These are phyloP conservation scores for Drosophila virilis DNA, from an alignment of 1,140 invertebrate genomes.

Conservation along the genomic window DNA sequence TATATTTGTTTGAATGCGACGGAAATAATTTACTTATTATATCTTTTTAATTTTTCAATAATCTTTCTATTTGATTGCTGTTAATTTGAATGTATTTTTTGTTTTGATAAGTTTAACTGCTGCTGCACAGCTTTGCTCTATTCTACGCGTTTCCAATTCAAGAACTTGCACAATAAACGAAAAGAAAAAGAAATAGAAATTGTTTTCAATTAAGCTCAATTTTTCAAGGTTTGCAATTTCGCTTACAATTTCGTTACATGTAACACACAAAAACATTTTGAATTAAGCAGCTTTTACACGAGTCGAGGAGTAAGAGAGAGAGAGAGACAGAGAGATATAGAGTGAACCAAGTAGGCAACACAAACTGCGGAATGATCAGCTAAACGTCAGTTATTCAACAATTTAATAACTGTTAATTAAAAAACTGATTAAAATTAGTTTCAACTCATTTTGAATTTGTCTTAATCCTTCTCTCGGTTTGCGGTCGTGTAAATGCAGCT, in stretches of 20 bases:
- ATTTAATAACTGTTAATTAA: neutral
- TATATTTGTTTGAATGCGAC: conserved; percentile 44
- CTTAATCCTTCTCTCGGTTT: conserved; percentile 1
- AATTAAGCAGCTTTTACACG: conserved; percentile 39
- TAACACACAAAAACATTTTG: conserved; percentile 30
- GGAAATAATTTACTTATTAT: conserved; percentile 51
- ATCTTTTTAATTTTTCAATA: conserved; percentile 18
- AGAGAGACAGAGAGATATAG: neutral
- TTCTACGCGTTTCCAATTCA: conserved; percentile 71
- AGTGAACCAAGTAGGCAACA: neutral
- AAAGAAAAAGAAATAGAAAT: conserved; percentile 82
- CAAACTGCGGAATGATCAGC: neutral
- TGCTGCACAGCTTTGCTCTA: conserved; percentile 51
- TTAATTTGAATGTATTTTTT: conserved; percentile 6
- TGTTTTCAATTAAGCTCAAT: conserved; percentile 64
- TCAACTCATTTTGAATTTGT: neutral
- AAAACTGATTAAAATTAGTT: neutral
- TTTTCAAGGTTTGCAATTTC: conserved; percentile 34
- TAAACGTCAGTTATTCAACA: neutral
- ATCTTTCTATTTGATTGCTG: conserved; percentile 8
- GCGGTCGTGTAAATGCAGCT: conserved; percentile 33
- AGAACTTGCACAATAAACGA: conserved; percentile 78
- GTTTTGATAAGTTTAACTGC: conserved; percentile 32
- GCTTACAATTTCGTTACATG: conserved; percentile 37
- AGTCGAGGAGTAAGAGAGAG: conserved; percentile 3